Conservation (phyloP, 2,888 invertebrate genomes). For the Elgonia sp. region DNA sequence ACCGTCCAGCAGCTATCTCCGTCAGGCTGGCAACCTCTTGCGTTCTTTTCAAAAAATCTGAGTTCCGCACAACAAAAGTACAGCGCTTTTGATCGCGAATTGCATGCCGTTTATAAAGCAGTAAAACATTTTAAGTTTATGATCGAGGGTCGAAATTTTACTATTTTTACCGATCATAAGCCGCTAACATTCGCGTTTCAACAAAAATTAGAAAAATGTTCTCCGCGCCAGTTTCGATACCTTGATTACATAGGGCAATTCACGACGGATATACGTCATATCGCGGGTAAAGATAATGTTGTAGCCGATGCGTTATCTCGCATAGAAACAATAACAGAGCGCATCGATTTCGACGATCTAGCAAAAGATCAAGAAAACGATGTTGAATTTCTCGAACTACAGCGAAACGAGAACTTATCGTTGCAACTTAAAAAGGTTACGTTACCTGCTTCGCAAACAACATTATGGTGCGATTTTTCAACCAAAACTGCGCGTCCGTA, state of each 20-base stretch:
- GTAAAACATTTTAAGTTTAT: constrained; percentile 6
- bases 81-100: too few species aligned
- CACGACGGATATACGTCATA: too few species aligned
- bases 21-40: background rate
- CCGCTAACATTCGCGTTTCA: too few species aligned
- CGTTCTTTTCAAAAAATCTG: constrained; percentile 2
- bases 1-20: background rate
- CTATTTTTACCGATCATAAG: constrained; percentile 31
- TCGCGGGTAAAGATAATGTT: constrained; percentile 58
- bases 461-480: background rate
- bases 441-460: background rate
- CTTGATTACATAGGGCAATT: too few species aligned
- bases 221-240: too few species aligned
- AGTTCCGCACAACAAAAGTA: too few species aligned
- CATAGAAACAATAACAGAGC: constrained; percentile 41
- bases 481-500: constrained; percentile 60
- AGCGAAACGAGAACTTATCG: too few species aligned
- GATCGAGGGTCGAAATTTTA: constrained; percentile 27
- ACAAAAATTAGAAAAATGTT: too few species aligned
- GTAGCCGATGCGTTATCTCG: constrained; percentile 70
- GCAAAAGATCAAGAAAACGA: constrained; percentile 10
- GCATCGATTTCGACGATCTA: too few species aligned
- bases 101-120: too few species aligned
- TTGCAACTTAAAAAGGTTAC: background rate
- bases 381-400: background rate